These are phyloP conservation scores for Protophormia terraenovae DNA, from an alignment of 2,888 invertebrate species.

Conservation along the genomic window DNA sequence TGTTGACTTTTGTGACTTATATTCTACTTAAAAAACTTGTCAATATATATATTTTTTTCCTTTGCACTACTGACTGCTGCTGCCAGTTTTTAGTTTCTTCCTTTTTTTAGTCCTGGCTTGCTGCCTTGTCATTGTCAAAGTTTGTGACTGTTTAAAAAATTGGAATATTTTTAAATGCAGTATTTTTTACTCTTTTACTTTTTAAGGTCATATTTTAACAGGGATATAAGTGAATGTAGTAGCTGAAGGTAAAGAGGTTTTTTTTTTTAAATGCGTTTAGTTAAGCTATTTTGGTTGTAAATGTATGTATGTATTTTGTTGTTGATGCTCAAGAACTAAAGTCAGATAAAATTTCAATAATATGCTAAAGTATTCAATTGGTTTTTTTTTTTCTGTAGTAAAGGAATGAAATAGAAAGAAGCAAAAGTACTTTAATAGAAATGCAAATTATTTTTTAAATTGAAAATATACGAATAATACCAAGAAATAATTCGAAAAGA, in stretches of 20 bases:
- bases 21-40: not conserved
- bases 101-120: not conserved
- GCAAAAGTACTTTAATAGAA: not conserved
- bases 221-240: not conserved
- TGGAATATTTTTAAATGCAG: conserved; percentile 4
- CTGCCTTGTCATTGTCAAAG: not conserved
- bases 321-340: not conserved
- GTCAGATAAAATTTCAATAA: not conserved
- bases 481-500: not conserved
- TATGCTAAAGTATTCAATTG: conserved; percentile 7
- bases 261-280: not conserved
- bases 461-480: not conserved
- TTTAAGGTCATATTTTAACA: not conserved
- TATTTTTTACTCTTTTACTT: not conserved
- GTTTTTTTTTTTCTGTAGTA: not conserved
- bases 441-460: conserved; percentile 8
- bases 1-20: conserved; percentile 4
- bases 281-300: not conserved
- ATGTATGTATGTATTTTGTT: not conserved
- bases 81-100: not conserved
- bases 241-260: too few relatives aligned
- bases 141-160: not conserved
- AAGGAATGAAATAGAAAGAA: not conserved
- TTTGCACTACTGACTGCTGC: not conserved
- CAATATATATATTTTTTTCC: not conserved